Evolutionary conservation across 2,113 vertebrate genomes (phyloP), one percentile per base, ranked within the genome.

Genomic region (Oryzias woworae): DNA sequence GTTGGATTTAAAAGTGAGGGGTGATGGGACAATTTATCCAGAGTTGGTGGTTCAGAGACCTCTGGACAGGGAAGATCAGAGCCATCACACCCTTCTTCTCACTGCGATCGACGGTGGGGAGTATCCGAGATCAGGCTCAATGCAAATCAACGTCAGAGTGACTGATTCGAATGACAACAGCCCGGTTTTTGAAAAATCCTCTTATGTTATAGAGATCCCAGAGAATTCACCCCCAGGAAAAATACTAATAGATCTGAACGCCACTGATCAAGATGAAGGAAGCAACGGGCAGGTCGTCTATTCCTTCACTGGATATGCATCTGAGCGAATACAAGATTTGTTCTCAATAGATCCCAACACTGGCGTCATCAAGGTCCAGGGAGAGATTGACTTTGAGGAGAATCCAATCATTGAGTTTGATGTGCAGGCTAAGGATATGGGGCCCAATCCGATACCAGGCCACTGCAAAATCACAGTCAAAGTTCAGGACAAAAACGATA

Each of bases 91-190:
- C 18, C 91, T 98, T 4, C 94, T 98, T 48, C 89, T 99, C 83
- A 99, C 98, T 0, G 97, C 98, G 14, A 91, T 97, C 74, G 98
- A 99, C 0, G 98, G 98, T 0, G 98, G 96, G 0, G 94, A 98
- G 76, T 97, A 97, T 71, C 95, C 97, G 0, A 94, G 94, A 80
- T 96, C 98, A 0, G 96, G 96, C 83, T 98, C 98, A 0, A 94
- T 98, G 88, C 97, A 97, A 88, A 96, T 99, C 73, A 96, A 97
- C 1, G 95, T 99, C 69, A 96, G 96, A 80, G 96, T 99, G 80
- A 94, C 97, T 66, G 97, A 99, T 90, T 99, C 97, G 3, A 99
- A 99, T 83, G 97, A 99, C 91, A 99, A 99, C 81, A 98, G 97
- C 78, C 98, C 98, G 0, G 81, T 97, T 69, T 99, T 99, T 83